Percentiles rank a stretch among this genome's conserved stretches.
Conservation (phyloP, 2,797 vertebrate species). For the Chromobotia macracanthus region DNA sequence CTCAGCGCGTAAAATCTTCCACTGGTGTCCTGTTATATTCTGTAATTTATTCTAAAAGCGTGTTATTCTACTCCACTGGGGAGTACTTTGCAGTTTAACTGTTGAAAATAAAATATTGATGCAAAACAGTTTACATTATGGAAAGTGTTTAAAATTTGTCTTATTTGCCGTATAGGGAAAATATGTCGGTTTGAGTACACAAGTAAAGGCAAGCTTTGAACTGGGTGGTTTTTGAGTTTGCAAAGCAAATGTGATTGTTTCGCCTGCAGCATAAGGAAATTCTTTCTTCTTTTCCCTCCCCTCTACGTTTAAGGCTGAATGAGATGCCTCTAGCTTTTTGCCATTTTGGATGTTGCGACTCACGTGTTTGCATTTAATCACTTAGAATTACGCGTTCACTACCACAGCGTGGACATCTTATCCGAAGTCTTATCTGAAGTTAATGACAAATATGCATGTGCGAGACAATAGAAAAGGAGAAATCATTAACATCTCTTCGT, state of each 20-base stretch:
- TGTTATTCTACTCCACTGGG: slow-evolving; percentile 66
- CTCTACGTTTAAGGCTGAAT: slow-evolving; percentile 59
- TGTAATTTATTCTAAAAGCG: slow-evolving; percentile 67
- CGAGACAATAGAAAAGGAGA: neutral
- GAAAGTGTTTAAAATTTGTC: slow-evolving; percentile 70
- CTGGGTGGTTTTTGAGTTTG: slow-evolving; percentile 74
- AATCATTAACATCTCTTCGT: neutral
- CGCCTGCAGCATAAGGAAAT: slow-evolving; percentile 69
- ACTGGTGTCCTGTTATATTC: slow-evolving; percentile 67
- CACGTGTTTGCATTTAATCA: slow-evolving; percentile 60
- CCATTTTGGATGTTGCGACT: slow-evolving; percentile 54
- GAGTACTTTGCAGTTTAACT: slow-evolving; percentile 63
- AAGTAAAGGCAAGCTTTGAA: slow-evolving; percentile 60
- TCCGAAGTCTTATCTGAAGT: no score
- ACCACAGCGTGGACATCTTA: neutral
- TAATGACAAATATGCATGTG: no score
- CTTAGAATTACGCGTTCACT: slow-evolving; percentile 22
- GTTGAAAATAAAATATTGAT: slow-evolving; percentile 69
- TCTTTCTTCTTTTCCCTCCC: slow-evolving; percentile 51
- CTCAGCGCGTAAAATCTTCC: slow-evolving; percentile 66
- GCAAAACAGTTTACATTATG: slow-evolving; percentile 63
- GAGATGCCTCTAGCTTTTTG: slow-evolving; percentile 52
- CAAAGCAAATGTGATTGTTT: slow-evolving; percentile 70
- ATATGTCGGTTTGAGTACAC: slow-evolving; percentile 58
- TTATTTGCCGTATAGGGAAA: slow-evolving; percentile 67